Conservation (phyloP, 2,113 vertebrate species). For the Dromaius novaehollandiae region DNA sequence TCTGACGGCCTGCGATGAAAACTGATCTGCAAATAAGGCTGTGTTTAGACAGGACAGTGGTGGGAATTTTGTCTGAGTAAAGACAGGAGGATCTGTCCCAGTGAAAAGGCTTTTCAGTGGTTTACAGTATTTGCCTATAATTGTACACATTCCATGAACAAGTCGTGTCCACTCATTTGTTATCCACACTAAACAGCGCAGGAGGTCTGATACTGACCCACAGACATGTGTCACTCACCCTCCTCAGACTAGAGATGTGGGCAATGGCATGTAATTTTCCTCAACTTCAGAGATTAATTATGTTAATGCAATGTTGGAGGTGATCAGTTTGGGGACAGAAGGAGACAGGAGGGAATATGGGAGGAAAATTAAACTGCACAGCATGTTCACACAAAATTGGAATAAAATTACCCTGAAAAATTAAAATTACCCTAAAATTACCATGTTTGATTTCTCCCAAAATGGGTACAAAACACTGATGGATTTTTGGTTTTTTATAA, state of each 20-base stretch:
- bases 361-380: constrained; percentile 20
- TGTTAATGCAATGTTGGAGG: background rate
- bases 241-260: background rate
- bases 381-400: background rate
- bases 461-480: background rate
- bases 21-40: background rate
- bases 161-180: constrained; percentile 1
- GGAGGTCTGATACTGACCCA: background rate
- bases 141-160: constrained; percentile 37
- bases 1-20: background rate
- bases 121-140: constrained; percentile 45
- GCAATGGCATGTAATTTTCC: background rate
- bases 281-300: background rate
- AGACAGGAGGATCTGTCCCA: constrained; percentile 46
- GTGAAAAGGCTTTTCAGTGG: constrained; percentile 40
- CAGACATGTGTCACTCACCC: constrained; percentile 20
- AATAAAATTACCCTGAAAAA: background rate
- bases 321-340: background rate
- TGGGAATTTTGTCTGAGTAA: constrained; percentile 44
- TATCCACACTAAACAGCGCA: background rate
- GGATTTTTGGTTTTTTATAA: background rate
- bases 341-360: background rate
- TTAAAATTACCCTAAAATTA: background rate
- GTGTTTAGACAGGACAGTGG: constrained; percentile 15
- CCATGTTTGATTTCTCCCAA: background rate